Conservation (phyloP, 2,113 vertebrate genomes). For the Gymnorhina tibicen region DNA sequence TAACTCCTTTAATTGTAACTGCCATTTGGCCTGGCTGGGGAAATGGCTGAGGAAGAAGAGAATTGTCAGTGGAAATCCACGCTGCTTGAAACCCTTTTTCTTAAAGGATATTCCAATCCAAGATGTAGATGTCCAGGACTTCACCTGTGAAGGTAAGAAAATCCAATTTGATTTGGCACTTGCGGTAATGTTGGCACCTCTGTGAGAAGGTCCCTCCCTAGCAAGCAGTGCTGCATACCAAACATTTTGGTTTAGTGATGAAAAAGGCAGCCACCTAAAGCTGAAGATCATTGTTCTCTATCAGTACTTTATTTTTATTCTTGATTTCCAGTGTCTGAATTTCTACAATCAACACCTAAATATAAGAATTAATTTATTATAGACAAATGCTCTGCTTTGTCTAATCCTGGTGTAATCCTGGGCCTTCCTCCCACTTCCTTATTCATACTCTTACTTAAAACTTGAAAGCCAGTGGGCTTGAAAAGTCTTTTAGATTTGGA, state of each 20-base stretch:
- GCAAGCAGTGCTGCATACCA: background rate
- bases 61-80: conserved; percentile 95
- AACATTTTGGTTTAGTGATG: background rate
- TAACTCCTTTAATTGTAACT: conserved; percentile 97
- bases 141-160: conserved; percentile 91
- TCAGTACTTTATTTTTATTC: background rate
- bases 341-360: background rate
- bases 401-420: background rate
- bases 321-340: background rate
- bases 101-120: conserved; percentile 98
- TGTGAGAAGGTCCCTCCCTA: background rate
- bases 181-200: background rate
- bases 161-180: background rate
- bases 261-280: background rate
- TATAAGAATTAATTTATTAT: background rate
- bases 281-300: background rate
- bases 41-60: conserved; percentile 93
- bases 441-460: background rate
- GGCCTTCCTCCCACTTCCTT: background rate
- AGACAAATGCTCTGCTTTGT: background rate
- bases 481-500: background rate
- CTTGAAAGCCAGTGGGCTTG: background rate
- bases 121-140: conserved; percentile 94
- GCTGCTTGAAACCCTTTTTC: conserved; percentile 95
- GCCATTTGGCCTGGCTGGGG: conserved; percentile 95